These are phyloP conservation scores for Rhinopithecus roxellana DNA, from an alignment of 2,113 vertebrate species.

Conservation along the genomic window DNA sequence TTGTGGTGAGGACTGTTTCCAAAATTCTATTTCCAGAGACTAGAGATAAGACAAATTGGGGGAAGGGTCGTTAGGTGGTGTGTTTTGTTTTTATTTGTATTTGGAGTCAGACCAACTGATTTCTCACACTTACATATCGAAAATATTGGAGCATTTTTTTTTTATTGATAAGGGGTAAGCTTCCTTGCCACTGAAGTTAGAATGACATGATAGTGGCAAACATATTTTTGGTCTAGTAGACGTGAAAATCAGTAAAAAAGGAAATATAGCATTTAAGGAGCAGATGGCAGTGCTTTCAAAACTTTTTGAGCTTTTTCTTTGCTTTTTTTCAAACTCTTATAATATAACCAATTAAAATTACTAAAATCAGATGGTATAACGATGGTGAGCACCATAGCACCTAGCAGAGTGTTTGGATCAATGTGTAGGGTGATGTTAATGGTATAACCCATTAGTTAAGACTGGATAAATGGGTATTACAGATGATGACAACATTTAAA, in stretches of 20 bases:
- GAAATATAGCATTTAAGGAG: slow-evolving; percentile 62
- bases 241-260: slow-evolving; percentile 62
- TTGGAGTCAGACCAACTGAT: slow-evolving; percentile 52
- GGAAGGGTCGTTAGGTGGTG: slow-evolving; percentile 5
- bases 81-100: slow-evolving; percentile 67
- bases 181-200: slow-evolving; percentile 65
- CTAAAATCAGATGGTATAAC: slow-evolving; percentile 50
- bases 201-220: slow-evolving; percentile 66
- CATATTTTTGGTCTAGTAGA: slow-evolving; percentile 73
- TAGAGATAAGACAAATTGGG: slow-evolving; percentile 28
- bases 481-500: not conserved
- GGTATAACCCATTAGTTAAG: slow-evolving; percentile 15
- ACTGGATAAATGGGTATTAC: not conserved
- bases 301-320: slow-evolving; percentile 65
- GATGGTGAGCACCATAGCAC: not conserved
- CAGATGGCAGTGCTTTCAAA: slow-evolving; percentile 66
- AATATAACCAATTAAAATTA: slow-evolving; percentile 53
- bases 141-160: slow-evolving; percentile 61
- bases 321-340: slow-evolving; percentile 41
- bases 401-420: not conserved
- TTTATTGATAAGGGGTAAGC: slow-evolving; percentile 58
- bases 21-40: not conserved
- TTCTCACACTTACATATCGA: slow-evolving; percentile 58
- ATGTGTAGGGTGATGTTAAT: not conserved
- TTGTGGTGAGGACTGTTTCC: slow-evolving; percentile 45